Base-by-base conservation (phyloP, 2,797 vertebrate genomes). In the Limosa lapponica region DNA sequence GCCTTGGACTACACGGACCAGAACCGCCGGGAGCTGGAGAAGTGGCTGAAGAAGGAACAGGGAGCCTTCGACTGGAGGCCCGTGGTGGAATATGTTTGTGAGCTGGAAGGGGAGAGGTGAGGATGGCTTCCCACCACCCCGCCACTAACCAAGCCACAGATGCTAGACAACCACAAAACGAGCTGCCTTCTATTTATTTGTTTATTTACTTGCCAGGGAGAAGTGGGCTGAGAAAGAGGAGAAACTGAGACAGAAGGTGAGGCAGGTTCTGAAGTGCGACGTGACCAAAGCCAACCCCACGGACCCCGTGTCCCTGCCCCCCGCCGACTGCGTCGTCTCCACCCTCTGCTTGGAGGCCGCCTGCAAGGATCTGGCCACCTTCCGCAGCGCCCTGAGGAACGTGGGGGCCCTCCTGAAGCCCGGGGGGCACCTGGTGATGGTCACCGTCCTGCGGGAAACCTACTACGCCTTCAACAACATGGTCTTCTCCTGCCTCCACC, bases 61-160 rank as follows among this genome's bases (percentile, higher is more conserved):
- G 90, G 95, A 69, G 92, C 96, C n/a, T 97, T 96, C 4, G 97
- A 98, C 97, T 98, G 98, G 98, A 98, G 97, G 3, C 97, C 97
- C 0, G 98, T 96, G 80, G 95, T 98, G 89, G 97, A 98, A 95
- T 96, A 97, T 0, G 97, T 98, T 48, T 98, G 98, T 84, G 96
- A 98, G 88, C 97, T 98, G 89, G 98, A 98, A 95, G 98, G 98
- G 51, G 41, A 89, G 46, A 66, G 51, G 72, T 32, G 30, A 86
- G 61, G 24, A 39, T 8, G 57, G 30, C 41, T 69, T 62, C 44
- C 36, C 2, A 16, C 39, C 3, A 1, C 39, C 30, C 52, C 6
- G 20, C 28, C 61, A 23, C 66, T 0, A 0, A 5, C 43, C 43
- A 3, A 0, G 0, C 43, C 2, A 1, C 30, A 18, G 51, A 2